Evolutionary conservation across 2,113 vertebrate species (phyloP).

Genomic region (Clarias magur): DNA sequence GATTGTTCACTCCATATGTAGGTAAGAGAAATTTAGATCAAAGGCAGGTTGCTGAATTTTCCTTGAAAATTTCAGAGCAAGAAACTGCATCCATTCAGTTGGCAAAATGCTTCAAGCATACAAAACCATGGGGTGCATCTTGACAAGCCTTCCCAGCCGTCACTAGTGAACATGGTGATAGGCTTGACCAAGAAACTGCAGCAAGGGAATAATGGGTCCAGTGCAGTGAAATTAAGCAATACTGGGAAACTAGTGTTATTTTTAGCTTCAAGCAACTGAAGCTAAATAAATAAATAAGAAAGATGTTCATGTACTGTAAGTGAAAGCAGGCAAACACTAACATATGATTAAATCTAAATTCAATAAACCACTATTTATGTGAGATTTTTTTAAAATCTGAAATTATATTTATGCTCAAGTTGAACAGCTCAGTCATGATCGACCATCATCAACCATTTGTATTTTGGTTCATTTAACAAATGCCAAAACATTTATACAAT

Average conservation of each 20-base stretch:
- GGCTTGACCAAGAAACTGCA: background rate
- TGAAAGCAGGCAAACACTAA: background rate
- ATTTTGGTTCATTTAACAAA: background rate
- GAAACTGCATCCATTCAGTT: background rate
- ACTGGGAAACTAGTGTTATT: background rate
- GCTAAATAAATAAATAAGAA: background rate
- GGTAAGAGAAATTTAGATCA: background rate
- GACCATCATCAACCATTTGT: background rate
- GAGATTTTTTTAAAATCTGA: background rate
- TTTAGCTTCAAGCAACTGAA: no score
- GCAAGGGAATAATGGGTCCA: background rate
- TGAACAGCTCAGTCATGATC: background rate
- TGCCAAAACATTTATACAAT: background rate
- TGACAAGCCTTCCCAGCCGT: background rate
- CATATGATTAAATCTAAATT: background rate
- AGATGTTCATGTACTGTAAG: background rate
- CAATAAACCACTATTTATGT: background rate
- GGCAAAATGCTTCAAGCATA: background rate
- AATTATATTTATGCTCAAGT: background rate
- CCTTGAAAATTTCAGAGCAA: background rate
- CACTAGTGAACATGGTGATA: background rate
- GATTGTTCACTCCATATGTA: background rate
- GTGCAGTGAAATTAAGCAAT: background rate
- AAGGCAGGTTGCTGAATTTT: background rate
- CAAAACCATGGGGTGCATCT: background rate